Base-by-base conservation (phyloP, 2,888 invertebrate species). In the Nephrotoma appendiculata region DNA sequence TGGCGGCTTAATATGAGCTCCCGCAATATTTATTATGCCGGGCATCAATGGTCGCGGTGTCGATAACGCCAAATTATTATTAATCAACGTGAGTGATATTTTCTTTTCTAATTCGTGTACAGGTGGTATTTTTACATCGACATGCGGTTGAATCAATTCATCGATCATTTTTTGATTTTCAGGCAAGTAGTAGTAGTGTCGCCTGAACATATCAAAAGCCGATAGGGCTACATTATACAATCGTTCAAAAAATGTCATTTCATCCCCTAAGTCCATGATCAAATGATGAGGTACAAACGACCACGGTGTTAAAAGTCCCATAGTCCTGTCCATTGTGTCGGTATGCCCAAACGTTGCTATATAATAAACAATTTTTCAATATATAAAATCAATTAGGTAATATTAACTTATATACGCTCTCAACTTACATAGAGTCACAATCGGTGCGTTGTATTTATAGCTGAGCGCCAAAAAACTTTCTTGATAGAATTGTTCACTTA, bases 41-140 rank as follows among this genome's bases (percentile, higher is more conserved):
- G 91, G 90, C 90, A 91, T 91, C 5, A 90, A 89, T 0, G 93
- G 93, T 45, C 92, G 90, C 0, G 92, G 91, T 4, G 92, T 90
- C 86, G 92, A 91, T n/a, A 93, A 88, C 85, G 91, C 91, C 84
- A 92, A 91, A 89, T 94, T 93, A 9, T 92, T 92, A 88, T 94
- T 94, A 2, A 92, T 90, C 48, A 94, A 88, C 87, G 93, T 91
- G 44, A 93, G 87, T 0, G 93, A 92, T 6, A 93, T 91, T 86
- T 91, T 92, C 11, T 90, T 91, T 88, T 93, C 92, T 57, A 93
- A 87, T 11, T 93, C 91, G 0, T 90, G 89, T 0, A 93, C 89
- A 5, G 91, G 89, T 0, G 93, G 93, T 7, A 92, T 86, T 0
- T 90, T 88, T 48, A 89, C 91, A 31, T 86, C 90, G 1, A 9